A percentile compares a stretch with the other conserved stretches of the same genome.
Conservation (phyloP, 2,888 invertebrate species). For the Hyles lineata region DNA sequence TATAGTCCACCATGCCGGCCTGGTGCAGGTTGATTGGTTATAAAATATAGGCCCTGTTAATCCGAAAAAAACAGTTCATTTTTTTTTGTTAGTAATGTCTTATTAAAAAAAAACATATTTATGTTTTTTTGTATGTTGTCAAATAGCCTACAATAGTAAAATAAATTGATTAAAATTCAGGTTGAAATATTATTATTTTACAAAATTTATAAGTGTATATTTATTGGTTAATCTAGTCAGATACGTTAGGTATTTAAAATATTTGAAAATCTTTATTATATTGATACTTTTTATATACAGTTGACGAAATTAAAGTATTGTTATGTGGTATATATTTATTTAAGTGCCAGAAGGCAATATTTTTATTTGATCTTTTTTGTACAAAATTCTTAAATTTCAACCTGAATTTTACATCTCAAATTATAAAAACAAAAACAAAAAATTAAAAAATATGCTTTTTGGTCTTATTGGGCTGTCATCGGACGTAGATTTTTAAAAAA, state of each 20-base stretch:
- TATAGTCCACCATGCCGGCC: no score
- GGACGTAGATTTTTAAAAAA: constrained; percentile 1
- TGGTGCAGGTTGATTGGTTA: no score
- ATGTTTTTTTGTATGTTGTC: no score
- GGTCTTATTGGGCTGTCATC: constrained; percentile 25
- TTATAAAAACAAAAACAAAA: neutral
- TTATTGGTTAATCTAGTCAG: neutral
- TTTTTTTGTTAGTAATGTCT: no score
- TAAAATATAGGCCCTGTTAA: no score
- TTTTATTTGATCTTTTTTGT: neutral
- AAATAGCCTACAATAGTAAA: no score
- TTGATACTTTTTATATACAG: no score
- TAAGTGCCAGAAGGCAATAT: neutral
- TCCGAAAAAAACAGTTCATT: no score
- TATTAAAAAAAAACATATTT: no score
- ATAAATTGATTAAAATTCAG: neutral
- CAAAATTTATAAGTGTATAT: neutral
- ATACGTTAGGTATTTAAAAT: no score
- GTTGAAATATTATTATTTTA: neutral
- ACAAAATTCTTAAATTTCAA: neutral
- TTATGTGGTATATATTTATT: neutral
- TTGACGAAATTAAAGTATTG: no score
- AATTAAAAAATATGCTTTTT: neutral
- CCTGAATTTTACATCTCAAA: neutral
- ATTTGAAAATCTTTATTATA: no score